Evolutionary conservation across 1,140 invertebrate species (phyloP).

Genomic region (Tetraneura akinire): DNA sequence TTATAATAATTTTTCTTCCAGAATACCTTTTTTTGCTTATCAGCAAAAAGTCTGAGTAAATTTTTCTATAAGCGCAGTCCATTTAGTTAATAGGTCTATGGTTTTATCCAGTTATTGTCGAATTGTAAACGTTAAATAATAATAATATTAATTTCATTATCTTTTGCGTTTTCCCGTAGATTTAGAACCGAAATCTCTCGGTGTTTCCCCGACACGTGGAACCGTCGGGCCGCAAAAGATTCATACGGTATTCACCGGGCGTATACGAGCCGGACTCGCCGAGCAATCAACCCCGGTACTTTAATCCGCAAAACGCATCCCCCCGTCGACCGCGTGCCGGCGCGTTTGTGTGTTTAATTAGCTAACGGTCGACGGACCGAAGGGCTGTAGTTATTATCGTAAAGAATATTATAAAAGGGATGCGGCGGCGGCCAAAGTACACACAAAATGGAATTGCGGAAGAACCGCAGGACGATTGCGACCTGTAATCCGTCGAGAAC

Average conservation of each 20-base stretch:
- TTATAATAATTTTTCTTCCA: too few relatives aligned
- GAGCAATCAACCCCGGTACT: conserved; percentile 45
- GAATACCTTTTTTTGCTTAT: too few relatives aligned
- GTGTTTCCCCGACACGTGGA: neutral
- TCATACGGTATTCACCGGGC: conserved; percentile 41
- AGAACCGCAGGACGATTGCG: neutral
- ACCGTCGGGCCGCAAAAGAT: neutral
- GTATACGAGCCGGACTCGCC: neutral
- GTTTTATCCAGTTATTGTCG: too few relatives aligned
- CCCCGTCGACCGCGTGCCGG: neutral
- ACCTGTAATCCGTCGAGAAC: conserved; percentile 27
- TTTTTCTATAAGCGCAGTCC: too few relatives aligned
- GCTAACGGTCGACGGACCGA: neutral
- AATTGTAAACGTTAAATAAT: too few relatives aligned
- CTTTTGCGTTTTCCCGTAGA: neutral
- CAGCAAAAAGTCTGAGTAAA: too few relatives aligned
- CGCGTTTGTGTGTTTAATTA: conserved; percentile 15
- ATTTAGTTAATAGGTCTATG: too few relatives aligned
- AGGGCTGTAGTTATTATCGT: conserved; percentile 9
- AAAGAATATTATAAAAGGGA: conserved; percentile 24
- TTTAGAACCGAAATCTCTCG: too few relatives aligned
- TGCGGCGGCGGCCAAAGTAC: too few relatives aligned
- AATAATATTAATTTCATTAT: too few relatives aligned
- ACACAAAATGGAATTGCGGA: neutral
- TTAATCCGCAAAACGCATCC: conserved; percentile 21